Evolutionary conservation across 1,140 invertebrate genomes (phyloP).

Genomic region (Papilio polyxenes): DNA sequence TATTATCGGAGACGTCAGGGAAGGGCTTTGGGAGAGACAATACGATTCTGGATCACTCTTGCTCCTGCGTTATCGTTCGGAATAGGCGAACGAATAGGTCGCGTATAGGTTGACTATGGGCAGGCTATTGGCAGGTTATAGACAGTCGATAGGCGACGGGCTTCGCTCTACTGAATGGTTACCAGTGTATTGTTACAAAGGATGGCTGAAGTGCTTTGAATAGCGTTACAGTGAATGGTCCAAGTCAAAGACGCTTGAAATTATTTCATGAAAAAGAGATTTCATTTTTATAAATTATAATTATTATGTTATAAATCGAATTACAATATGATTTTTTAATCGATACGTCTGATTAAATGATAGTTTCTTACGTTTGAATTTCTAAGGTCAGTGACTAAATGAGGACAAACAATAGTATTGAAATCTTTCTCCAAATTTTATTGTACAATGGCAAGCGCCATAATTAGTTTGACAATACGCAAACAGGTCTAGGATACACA

Average conservation of each 20-base stretch:
- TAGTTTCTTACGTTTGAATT: neutral
- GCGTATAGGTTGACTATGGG: neutral
- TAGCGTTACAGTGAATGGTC: constrained; percentile 20
- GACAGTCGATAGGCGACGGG: neutral
- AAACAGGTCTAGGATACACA: neutral
- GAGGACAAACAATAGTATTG: neutral
- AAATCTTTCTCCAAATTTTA: neutral
- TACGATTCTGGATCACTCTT: neutral
- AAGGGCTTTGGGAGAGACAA: neutral
- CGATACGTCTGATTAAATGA: neutral
- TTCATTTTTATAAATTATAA: too few relatives aligned
- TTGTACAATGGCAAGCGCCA: neutral
- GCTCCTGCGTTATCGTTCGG: neutral
- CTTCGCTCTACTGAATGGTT: neutral
- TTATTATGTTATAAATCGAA: too few relatives aligned
- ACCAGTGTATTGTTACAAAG: constrained; percentile 47
- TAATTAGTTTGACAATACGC: constrained; percentile 6
- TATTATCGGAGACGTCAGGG: neutral
- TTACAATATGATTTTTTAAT: too few relatives aligned
- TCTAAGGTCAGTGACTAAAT: neutral
- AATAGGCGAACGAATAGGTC: neutral
- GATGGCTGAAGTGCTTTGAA: constrained; percentile 38
- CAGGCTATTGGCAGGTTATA: neutral
- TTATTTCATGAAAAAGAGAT: neutral
- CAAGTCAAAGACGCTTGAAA: constrained; percentile 31